phyloP scores from a whole-genome alignment of 2,113 vertebrate species.

The Charina bottae region DNA sequence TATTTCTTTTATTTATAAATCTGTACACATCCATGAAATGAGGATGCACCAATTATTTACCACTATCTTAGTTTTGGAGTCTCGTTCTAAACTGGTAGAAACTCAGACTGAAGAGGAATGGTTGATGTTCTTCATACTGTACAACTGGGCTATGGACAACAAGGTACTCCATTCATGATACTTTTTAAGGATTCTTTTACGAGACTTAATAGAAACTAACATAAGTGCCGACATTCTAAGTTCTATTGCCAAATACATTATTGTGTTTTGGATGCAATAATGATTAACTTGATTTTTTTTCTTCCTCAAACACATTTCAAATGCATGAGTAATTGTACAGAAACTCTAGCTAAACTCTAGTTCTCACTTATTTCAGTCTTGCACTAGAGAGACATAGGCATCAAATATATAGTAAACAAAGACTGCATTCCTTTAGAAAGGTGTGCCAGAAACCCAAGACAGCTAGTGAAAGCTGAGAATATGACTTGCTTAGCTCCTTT shows the following conservation, averaged over 20 bases:
- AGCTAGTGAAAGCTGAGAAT: conserved; percentile 37
- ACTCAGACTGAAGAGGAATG: neutral
- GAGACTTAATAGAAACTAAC: conserved; percentile 16
- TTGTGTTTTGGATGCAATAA: conserved; percentile 51
- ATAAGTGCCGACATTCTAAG: neutral
- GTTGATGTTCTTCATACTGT: neutral
- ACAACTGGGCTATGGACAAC: neutral
- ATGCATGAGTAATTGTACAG: conserved; percentile 68
- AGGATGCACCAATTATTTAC: neutral
- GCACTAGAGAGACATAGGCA: conserved; percentile 47
- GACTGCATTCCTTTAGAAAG: conserved; percentile 73
- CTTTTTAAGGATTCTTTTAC: conserved; percentile 29
- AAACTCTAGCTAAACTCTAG: conserved; percentile 40
- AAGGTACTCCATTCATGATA: conserved; percentile 6
- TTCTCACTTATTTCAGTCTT: conserved; percentile 48
- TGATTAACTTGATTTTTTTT: conserved; percentile 59
- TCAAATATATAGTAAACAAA: conserved; percentile 64
- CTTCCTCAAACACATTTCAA: conserved; percentile 39
- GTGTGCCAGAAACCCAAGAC: conserved; percentile 73
- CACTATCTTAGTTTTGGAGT: neutral
- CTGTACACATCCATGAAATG: neutral
- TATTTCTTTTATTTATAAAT: neutral
- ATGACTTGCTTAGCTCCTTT: conserved; percentile 48
- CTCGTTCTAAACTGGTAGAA: neutral
- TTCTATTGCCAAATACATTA: conserved; percentile 34